Percentiles rank a stretch among this genome's conserved stretches.
These are phyloP conservation scores for Cardiocondyla obscurior DNA, from an alignment of 1,140 invertebrate species.

Conservation along the genomic window DNA sequence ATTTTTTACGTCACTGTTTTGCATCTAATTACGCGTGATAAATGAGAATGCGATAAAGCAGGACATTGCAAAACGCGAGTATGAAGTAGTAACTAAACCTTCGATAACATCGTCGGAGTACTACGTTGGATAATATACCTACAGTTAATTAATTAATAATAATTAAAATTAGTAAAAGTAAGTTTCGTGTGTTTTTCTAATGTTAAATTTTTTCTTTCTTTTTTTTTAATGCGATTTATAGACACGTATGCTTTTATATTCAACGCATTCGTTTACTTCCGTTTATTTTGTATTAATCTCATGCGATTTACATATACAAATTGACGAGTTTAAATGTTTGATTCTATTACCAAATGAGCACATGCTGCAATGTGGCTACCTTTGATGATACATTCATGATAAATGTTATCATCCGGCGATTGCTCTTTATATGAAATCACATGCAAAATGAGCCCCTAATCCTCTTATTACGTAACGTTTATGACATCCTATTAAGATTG, in stretches of 20 bases:
- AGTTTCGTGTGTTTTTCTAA: too few relatives aligned
- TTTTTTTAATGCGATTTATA: neutral
- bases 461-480: slow-evolving; percentile 16
- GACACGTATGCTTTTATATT: neutral
- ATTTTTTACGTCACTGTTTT: slow-evolving; percentile 9
- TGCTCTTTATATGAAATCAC: neutral
- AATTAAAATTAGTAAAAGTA: too few relatives aligned
- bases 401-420: slow-evolving; percentile 48
- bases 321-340: neutral
- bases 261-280: neutral
- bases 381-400: slow-evolving; percentile 42
- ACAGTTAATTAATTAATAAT: too few relatives aligned
- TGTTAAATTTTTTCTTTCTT: too few relatives aligned
- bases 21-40: neutral
- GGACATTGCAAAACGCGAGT: neutral
- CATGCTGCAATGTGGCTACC: neutral
- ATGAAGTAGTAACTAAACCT: neutral
- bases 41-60: neutral
- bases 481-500: neutral
- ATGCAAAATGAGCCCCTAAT: slow-evolving; percentile 40
- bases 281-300: too few relatives aligned
- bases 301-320: neutral
- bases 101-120: too few relatives aligned
- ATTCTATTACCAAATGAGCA: slow-evolving; percentile 7
- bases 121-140: too few relatives aligned